A percentile compares a stretch with the other conserved stretches of the same genome.
These are phyloP conservation scores for Sarcophaga caerulescens DNA, from an alignment of 2,888 invertebrate species.

Conservation along the genomic window DNA sequence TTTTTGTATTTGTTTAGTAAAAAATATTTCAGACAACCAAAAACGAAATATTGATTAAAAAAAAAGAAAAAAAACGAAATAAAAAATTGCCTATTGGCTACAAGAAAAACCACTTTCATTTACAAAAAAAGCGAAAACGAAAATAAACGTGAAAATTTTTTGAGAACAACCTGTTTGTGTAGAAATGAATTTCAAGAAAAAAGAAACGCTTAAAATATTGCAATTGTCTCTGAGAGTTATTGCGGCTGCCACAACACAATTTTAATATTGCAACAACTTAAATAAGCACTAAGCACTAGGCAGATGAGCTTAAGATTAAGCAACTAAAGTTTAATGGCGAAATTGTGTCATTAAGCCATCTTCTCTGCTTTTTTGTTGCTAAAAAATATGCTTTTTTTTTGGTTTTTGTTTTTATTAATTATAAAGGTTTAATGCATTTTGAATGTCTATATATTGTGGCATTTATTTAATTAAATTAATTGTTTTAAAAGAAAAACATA, in stretches of 20 bases:
- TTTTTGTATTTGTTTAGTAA: not conserved
- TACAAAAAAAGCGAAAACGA: constrained; percentile 40
- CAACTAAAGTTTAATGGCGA: constrained; percentile 13
- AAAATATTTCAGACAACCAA: constrained; percentile 31
- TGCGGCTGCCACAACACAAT: not conserved
- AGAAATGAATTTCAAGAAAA: not conserved
- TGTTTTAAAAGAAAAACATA: constrained; percentile 19
- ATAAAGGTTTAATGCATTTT: not conserved
- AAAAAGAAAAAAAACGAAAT: constrained; percentile 18
- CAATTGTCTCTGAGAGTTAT: constrained; percentile 34
- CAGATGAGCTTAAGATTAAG: constrained; percentile 58
- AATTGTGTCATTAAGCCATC: constrained; percentile 62
- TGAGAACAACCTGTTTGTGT: constrained; percentile 61
- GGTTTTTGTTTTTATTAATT: not conserved
- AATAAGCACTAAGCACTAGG: constrained; percentile 28
- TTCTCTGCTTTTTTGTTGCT: not conserved
- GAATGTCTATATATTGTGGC: constrained; percentile 39
- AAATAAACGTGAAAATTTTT: constrained; percentile 48
- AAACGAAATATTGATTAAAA: not conserved
- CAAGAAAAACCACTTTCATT: constrained; percentile 68
- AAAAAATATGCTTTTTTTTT: not conserved
- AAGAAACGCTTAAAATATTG: not conserved
- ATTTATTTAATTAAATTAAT: constrained; percentile 56
- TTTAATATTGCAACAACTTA: constrained; percentile 46
- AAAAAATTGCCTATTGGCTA: constrained; percentile 22